A percentile compares a stretch with the other conserved stretches of the same genome.
phyloP scores from a whole-genome alignment of 2,113 vertebrate species.

The Terrapene triunguis region DNA sequence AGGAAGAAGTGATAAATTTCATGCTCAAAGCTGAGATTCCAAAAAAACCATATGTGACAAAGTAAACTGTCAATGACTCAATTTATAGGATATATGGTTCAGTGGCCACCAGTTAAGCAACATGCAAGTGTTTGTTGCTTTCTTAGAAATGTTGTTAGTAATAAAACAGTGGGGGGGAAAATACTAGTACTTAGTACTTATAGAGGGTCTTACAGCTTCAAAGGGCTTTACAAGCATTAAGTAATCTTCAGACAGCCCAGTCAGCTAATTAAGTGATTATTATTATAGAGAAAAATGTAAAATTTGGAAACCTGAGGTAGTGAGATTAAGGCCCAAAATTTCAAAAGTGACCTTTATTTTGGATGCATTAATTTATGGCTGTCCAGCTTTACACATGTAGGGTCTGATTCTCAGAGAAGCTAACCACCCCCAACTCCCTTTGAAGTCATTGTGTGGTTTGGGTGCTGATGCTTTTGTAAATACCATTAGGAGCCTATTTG shows the following conservation, averaged over 20 bases:
- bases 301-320: neutral
- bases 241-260: neutral
- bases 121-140: neutral
- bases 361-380: neutral
- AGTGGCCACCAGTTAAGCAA: neutral
- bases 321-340: neutral
- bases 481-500: too few species aligned
- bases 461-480: too few species aligned
- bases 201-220: neutral
- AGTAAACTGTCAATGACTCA: slow-evolving; percentile 36
- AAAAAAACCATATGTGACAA: accelerated
- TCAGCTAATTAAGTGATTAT: neutral
- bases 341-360: neutral
- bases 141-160: neutral
- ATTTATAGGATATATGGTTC: slow-evolving; percentile 45
- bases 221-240: neutral
- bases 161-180: neutral
- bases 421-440: neutral
- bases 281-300: neutral
- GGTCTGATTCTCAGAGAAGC: neutral
- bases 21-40: slow-evolving; percentile 7
- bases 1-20: slow-evolving; percentile 54
- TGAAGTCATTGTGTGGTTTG: neutral
- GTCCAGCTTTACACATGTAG: neutral
- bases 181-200: neutral